phyloP scores from a whole-genome alignment of 2,797 vertebrate species.

The Peromyscus melanophrys region DNA sequence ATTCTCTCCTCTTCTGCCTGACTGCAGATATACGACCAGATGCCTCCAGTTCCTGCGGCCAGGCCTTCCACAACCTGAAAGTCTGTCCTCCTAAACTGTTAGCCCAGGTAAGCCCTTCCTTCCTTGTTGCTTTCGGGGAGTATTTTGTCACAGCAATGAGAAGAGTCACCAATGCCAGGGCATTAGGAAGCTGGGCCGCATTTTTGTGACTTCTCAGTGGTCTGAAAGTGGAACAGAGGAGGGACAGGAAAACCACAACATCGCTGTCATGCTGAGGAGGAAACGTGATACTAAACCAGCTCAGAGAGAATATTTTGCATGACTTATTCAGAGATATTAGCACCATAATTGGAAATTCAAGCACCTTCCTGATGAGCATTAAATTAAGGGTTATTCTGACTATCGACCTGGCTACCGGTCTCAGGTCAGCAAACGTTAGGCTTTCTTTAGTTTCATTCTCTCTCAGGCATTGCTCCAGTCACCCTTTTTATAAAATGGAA shows the following conservation, averaged over 20 bases:
- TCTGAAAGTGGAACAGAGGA: neutral
- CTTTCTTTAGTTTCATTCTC: neutral
- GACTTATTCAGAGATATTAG: conserved; percentile 30
- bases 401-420: neutral
- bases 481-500: neutral
- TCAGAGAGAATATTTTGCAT: conserved; percentile 6
- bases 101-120: neutral
- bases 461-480: neutral
- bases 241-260: neutral
- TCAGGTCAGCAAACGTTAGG: neutral
- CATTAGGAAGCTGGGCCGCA: neutral
- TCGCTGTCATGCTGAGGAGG: conserved; percentile 1
- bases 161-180: neutral
- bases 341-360: neutral
- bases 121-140: neutral
- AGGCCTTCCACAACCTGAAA: neutral
- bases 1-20: neutral
- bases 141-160: neutral
- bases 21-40: neutral
- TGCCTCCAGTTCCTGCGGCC: neutral
- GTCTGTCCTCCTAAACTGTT: neutral
- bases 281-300: neutral
- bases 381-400: conserved; percentile 1
- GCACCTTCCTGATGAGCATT: neutral
- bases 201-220: neutral